Percentiles rank a stretch among this genome's conserved stretches.
phyloP scores from a whole-genome alignment of 2,113 vertebrate genomes.

The Phainopepla nitens region DNA sequence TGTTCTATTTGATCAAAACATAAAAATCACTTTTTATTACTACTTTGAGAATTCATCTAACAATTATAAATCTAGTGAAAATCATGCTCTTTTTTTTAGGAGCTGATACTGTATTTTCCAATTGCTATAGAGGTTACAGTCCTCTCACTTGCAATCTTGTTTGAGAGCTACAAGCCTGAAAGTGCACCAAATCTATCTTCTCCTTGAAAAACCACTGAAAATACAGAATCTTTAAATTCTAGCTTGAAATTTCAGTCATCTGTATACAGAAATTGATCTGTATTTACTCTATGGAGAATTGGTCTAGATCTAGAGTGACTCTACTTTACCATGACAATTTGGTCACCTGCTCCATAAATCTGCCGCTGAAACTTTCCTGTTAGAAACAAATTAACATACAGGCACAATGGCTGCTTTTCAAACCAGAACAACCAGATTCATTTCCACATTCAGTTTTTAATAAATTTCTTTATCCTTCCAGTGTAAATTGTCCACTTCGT shows the following conservation, averaged over 20 bases:
- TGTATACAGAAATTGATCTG: background rate
- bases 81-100: background rate
- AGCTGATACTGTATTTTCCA: background rate
- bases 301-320: background rate
- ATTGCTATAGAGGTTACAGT: background rate
- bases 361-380: background rate
- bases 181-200: background rate
- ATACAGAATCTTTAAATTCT: background rate
- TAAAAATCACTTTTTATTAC: background rate
- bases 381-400: background rate
- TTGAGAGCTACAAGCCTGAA: background rate
- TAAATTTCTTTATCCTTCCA: background rate
- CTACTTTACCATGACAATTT: background rate
- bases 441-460: background rate
- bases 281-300: background rate
- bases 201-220: background rate
- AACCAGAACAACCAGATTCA: background rate
- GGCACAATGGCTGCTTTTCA: background rate
- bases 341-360: background rate
- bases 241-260: background rate
- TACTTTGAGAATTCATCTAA: background rate
- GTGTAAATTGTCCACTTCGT: background rate
- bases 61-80: background rate
- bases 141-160: background rate
- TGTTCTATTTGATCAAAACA: background rate